These are phyloP conservation scores for Urophycis tenuis DNA, from an alignment of 2,797 vertebrate species.

Conservation along the genomic window DNA sequence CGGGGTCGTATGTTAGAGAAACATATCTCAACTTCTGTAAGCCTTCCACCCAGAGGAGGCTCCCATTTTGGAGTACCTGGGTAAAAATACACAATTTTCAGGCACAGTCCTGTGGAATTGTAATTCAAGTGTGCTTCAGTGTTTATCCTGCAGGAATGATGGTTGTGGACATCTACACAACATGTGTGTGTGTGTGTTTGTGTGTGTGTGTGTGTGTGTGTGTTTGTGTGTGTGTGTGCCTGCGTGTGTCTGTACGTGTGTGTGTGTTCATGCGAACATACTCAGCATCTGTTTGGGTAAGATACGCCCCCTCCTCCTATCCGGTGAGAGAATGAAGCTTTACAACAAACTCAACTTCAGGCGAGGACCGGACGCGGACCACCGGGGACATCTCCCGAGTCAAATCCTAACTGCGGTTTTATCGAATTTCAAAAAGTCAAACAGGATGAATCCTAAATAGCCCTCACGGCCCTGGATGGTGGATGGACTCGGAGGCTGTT, in stretches of 20 bases:
- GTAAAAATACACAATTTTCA: not conserved
- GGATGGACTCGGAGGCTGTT: not conserved
- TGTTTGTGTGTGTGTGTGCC: constrained; percentile 33
- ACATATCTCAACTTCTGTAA: not conserved
- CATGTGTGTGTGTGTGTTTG: not conserved
- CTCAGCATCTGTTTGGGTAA: constrained; percentile 61
- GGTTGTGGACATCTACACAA: constrained; percentile 25
- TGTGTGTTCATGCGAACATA: constrained; percentile 41
- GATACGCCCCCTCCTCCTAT: constrained; percentile 56
- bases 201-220: not conserved
- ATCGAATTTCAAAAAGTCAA: constrained; percentile 43
- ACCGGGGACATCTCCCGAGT: constrained; percentile 24
- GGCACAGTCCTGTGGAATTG: not conserved
- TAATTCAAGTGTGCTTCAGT: not conserved
- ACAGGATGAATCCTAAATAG: constrained; percentile 31
- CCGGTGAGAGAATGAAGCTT: constrained; percentile 40
- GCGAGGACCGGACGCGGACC: constrained; percentile 30
- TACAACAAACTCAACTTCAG: constrained; percentile 21
- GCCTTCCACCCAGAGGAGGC: not conserved
- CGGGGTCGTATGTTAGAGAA: not conserved
- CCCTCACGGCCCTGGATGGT: constrained; percentile 18
- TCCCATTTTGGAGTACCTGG: not conserved
- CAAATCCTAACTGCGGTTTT: constrained; percentile 40
- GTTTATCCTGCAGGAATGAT: not conserved
- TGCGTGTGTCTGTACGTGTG: not conserved